Evolutionary conservation across 37 sponge, comb jelly and placozoan species (phyloP).

Genomic region (Crambe crambe): DNA sequence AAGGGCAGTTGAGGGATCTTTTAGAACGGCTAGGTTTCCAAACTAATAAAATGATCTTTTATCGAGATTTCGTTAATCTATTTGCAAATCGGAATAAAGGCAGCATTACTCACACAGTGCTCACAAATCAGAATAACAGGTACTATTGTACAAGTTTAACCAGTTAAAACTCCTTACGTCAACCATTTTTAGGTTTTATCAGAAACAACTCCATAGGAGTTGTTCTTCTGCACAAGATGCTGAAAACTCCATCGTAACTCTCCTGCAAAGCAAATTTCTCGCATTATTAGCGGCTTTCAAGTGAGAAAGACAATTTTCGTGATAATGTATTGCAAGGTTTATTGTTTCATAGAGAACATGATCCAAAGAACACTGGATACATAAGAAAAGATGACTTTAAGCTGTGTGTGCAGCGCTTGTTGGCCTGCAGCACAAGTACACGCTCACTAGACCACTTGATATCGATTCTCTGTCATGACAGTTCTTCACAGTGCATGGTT

Average conservation of each 20-base stretch:
- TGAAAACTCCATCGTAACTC: constrained; percentile 23
- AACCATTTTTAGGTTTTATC: not conserved
- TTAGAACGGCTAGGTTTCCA: not conserved
- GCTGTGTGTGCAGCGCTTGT: not conserved
- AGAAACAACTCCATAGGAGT: not conserved
- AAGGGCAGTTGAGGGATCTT: not conserved
- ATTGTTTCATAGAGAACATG: constrained; percentile 35
- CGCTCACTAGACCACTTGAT: not conserved
- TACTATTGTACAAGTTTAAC: not conserved
- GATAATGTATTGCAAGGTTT: too few relatives aligned
- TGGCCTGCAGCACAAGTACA: not conserved
- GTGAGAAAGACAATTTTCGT: not conserved
- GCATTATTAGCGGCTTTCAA: constrained; percentile 33
- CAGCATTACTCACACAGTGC: not conserved
- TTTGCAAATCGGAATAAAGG: not conserved
- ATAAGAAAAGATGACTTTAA: constrained; percentile 34
- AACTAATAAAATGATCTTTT: too few relatives aligned
- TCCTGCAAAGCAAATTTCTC: constrained; percentile 54
- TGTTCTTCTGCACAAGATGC: constrained; percentile 47
- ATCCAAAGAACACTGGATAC: constrained; percentile 31
- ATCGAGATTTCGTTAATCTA: not conserved
- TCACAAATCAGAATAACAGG: not conserved
- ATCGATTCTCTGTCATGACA: not conserved
- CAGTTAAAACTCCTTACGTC: too few relatives aligned
- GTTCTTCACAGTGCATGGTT: constrained; percentile 18